Evolutionary conservation across 1,140 invertebrate genomes (phyloP).

Genomic region (Leptonema lineaticorne): DNA sequence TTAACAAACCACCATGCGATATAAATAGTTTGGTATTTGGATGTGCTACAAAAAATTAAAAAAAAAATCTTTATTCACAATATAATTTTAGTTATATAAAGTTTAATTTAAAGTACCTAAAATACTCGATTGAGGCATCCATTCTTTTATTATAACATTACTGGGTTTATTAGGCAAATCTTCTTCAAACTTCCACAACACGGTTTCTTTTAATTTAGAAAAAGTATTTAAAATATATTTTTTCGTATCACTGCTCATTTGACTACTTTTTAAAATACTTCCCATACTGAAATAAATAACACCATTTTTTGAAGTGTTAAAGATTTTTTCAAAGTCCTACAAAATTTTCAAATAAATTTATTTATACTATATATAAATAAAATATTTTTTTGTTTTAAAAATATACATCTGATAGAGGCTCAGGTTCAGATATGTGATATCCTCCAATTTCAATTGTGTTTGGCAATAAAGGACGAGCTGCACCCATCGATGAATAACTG

Average conservation of each 20-base stretch:
- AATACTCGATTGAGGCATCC: slow-evolving; percentile 23
- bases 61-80: background rate
- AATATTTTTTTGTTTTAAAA: too few species aligned
- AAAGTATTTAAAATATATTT: background rate
- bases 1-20: slow-evolving; percentile 58
- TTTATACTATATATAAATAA: background rate
- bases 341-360: slow-evolving; percentile 21
- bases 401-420: slow-evolving; percentile 33
- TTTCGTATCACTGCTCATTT: background rate
- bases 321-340: slow-evolving; percentile 18
- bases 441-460: slow-evolving; percentile 37
- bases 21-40: slow-evolving; percentile 55
- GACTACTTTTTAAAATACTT: slow-evolving; percentile 16
- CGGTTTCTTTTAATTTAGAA: background rate
- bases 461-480: slow-evolving; percentile 30
- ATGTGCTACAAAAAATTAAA: slow-evolving; percentile 48
- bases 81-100: background rate
- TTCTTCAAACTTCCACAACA: slow-evolving; percentile 28
- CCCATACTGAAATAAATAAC: slow-evolving; percentile 26
- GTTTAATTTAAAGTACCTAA: slow-evolving; percentile 8
- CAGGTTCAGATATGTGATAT: slow-evolving; percentile 34
- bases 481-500: slow-evolving; percentile 32
- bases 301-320: slow-evolving; percentile 7
- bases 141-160: slow-evolving; percentile 18
- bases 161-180: slow-evolving; percentile 1